Conservation (phyloP, 2,888 invertebrate species). For the Vandiemenella viatica region DNA sequence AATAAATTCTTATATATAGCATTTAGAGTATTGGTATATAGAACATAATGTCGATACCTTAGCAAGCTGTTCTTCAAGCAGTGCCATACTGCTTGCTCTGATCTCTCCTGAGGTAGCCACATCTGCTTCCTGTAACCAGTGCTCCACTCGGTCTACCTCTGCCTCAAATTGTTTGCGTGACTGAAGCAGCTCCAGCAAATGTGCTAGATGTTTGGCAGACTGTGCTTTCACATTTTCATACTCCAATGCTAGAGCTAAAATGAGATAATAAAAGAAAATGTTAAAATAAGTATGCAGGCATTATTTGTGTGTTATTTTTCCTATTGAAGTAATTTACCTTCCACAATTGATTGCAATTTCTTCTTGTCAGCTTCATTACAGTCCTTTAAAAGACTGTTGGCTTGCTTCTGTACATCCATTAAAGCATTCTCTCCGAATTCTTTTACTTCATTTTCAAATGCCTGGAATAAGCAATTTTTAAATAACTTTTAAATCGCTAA, state of each 20-base stretch:
- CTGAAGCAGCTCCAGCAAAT: slow-evolving; percentile 55
- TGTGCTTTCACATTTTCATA: slow-evolving; percentile 58
- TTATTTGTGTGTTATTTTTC: too few species aligned
- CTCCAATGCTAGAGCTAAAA: slow-evolving; percentile 53
- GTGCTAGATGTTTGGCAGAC: slow-evolving; percentile 53
- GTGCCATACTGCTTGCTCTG: slow-evolving; percentile 61
- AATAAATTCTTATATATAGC: too few species aligned
- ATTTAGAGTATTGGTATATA: too few species aligned
- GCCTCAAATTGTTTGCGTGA: slow-evolving; percentile 69
- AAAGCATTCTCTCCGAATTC: slow-evolving; percentile 61
- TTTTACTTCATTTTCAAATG: slow-evolving; percentile 58
- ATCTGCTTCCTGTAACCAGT: slow-evolving; percentile 85
- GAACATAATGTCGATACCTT: slow-evolving; percentile 37
- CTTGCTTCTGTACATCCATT: slow-evolving; percentile 59
- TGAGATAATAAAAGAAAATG: too few species aligned
- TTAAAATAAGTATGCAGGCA: too few species aligned
- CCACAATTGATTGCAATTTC: slow-evolving; percentile 22
- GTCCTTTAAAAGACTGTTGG: slow-evolving; percentile 60
- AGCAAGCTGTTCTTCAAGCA: slow-evolving; percentile 73
- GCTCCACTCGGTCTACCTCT: slow-evolving; percentile 62
- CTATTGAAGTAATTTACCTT: too few species aligned
- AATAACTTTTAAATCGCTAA: too few species aligned
- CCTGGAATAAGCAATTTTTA: slow-evolving; percentile 23
- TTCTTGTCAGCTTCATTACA: slow-evolving; percentile 46
- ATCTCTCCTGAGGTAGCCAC: slow-evolving; percentile 70